Evolutionary conservation across 1,140 invertebrate species (phyloP).

Genomic region (Penaeus japonicus): DNA sequence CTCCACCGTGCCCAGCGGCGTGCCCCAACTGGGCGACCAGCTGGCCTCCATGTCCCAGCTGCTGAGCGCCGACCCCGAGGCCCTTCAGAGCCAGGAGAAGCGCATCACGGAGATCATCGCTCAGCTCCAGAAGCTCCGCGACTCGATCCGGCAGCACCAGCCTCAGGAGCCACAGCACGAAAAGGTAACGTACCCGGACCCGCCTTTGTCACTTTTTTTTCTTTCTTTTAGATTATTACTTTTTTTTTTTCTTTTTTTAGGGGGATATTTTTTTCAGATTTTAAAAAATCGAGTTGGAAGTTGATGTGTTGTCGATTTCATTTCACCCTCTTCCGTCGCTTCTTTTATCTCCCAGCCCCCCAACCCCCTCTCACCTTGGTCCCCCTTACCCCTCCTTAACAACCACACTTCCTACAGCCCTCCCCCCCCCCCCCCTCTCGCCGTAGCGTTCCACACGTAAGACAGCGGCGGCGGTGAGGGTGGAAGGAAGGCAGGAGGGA

Average conservation of each 20-base stretch:
- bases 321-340: no score
- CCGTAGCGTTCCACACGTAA: background rate
- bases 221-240: no score
- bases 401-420: no score
- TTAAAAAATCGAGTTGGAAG: no score
- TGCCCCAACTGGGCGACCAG: constrained; percentile 45
- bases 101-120: constrained; percentile 83
- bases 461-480: background rate
- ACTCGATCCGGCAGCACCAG: constrained; percentile 76
- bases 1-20: constrained; percentile 62
- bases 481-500: background rate
- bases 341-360: no score
- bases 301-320: no score
- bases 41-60: constrained; percentile 71
- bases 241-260: no score
- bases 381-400: no score
- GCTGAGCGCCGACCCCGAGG: constrained; percentile 72
- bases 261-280: no score
- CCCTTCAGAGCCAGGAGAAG: constrained; percentile 78
- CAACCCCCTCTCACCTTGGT: no score
- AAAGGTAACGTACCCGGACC: constrained; percentile 49
- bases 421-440: background rate
- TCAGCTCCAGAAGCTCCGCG: constrained; percentile 80
- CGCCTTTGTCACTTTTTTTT: no score
- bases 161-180: constrained; percentile 68